These are phyloP conservation scores for Chirona hameri DNA, from an alignment of 2,888 invertebrate genomes.

Conservation along the genomic window DNA sequence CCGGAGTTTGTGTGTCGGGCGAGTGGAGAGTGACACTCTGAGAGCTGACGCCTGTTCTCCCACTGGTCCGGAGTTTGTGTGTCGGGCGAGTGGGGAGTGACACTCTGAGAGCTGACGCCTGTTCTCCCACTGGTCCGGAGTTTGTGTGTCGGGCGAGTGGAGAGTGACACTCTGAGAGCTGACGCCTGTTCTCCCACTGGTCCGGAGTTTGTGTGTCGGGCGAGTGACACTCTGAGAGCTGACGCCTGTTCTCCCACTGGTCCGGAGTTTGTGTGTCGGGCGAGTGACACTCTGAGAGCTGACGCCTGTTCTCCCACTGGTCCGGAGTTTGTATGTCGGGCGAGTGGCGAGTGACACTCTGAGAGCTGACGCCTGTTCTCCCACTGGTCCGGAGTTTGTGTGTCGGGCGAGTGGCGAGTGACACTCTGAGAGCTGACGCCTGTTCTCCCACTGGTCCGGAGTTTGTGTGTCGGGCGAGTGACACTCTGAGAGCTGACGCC, in stretches of 20 bases:
- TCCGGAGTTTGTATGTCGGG: neutral
- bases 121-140: neutral
- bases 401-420: neutral
- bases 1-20: neutral
- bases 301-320: neutral
- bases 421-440: neutral
- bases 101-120: neutral
- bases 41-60: neutral
- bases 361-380: neutral
- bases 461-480: neutral
- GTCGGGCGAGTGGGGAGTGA: neutral
- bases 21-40: neutral
- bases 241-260: neutral
- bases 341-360: neutral
- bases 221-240: neutral
- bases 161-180: neutral
- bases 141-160: neutral
- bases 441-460: neutral
- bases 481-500: neutral
- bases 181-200: neutral
- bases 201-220: neutral
- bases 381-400: neutral
- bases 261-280: neutral
- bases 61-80: neutral
- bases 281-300: neutral